Evolutionary conservation across 64 coral and sea anemone species (phyloP), one percentile per base, ranked within the genome.

Genomic region (Porites lutea): DNA sequence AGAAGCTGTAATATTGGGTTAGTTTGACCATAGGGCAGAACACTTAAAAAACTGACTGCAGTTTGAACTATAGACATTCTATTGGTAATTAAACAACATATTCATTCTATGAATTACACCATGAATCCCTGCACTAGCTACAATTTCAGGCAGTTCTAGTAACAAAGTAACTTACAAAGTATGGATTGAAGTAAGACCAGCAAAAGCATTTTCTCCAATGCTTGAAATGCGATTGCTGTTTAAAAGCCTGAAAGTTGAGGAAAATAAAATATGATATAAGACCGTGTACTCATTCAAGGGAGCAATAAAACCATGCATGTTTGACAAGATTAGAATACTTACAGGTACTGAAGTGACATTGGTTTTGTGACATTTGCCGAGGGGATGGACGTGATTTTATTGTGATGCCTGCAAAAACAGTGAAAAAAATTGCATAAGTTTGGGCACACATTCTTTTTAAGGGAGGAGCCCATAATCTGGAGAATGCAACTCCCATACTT

Each of bases 301-400:
- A 71, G 8, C 10, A 71, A 22, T 23, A 22, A 71, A 37, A 6
- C 9, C 19, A 44, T 71, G 67, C 67, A 27, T 71, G 8, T 10
- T 27, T 71, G 22, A 6, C 22, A n/a, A 27, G n/a, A 71, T 15
- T 9, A 65, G 8, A 13, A 64, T 66, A 89, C 88, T 89, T 89
- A 89, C 88, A 89, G 59, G 64, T 61, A 61, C 46, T 76, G 71
- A 14, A 89, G 72, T 37, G 90, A 85, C 37, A 86, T 27, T 87
- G 23, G 51, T 48, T 92, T 92, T 37, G 90, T 92, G 18, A 83
- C 73, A 83, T 87, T 92, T 62, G 75, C 73, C 4, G 90, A 92
- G 52, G 82, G 82, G 3, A 92, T 59, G 6, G 49, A 47, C 2
- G 72, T 77, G n/a, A 92, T 92, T 27, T 45, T 86, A 48, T 92